Base-by-base conservation (phyloP, 2,113 vertebrate species). In the Callorhinus ursinus region DNA sequence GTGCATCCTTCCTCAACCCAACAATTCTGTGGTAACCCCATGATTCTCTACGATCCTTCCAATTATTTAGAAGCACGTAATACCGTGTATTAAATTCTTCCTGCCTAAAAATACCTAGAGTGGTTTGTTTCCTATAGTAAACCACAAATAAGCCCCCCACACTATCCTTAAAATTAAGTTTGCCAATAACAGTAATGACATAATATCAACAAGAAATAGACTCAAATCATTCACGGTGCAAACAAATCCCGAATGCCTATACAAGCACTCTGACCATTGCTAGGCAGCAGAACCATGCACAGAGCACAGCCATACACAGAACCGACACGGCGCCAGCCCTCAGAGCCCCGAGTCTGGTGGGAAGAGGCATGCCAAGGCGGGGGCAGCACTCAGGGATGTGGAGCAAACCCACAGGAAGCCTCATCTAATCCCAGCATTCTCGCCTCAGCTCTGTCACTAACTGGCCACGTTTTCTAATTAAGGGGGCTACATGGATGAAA, bases 301-400 rank as follows among this genome's bases (percentile, higher is more conserved):
- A 63, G n/a, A 55, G 63, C 26, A 26, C 14, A 82, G 22, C 14
- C 21, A 14, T 2, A 18, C 42, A 21, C 4, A 69, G n/a, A 61
- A 24, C 28, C 28, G 2, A 36, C 13, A 28, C 0, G 26, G 9
- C 1, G 0, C 28, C 14, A 4, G 7, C 12, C 36, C 7, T 82
- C 22, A n/a, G 19, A n/a, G 39, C 2, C 53, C 59, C 18, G 0
- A 12, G 5, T 7, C 51, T 18, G n/a, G 15, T 26, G 33, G 15
- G 19, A 93, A 83, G 42, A 90, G 26, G 16, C 12, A 26, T 1
- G 5, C 6, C 4, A 42, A 5, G 21, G 63, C 11, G n/a, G 55
- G 8, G 1, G 10, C 63, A 65, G 2, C 0, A 49, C 2, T 49
- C 5, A 14, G 1, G 7, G 42, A 28, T 3, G 9, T 0, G 33